Evolutionary conservation across 2,113 vertebrate genomes (phyloP).

Genomic region (Alectura lathami): DNA sequence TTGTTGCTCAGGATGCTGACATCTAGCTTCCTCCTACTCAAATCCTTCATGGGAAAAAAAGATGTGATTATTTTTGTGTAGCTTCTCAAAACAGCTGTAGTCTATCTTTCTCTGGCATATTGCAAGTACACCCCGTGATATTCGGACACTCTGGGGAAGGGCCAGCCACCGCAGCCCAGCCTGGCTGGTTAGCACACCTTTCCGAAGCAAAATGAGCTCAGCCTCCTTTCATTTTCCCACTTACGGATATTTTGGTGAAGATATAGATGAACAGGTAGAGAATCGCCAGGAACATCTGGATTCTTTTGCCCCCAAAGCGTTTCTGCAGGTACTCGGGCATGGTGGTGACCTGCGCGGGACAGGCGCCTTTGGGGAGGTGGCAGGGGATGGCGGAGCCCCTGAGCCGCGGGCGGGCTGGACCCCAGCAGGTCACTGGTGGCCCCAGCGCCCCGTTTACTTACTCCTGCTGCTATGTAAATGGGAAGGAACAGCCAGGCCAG

Average conservation of each 20-base stretch:
- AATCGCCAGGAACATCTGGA: constrained; percentile 86
- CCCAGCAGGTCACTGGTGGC: not conserved
- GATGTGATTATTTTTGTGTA: not conserved
- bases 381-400: not conserved
- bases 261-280: constrained; percentile 97
- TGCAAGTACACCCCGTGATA: not conserved
- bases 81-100: accelerated
- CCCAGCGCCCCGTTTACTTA: constrained; percentile 56
- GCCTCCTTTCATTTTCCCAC: constrained; percentile 3
- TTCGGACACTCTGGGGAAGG: not conserved
- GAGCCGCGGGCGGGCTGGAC: not conserved
- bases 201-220: not conserved
- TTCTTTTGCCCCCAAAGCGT: constrained; percentile 91
- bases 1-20: not conserved
- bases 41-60: not conserved
- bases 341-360: constrained; percentile 84
- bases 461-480: constrained; percentile 92
- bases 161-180: not conserved
- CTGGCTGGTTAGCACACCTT: not conserved
- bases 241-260: constrained; percentile 98
- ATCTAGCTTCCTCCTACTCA: not conserved
- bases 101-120: accelerated
- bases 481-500: constrained; percentile 95
- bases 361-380: accelerated
- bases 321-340: constrained; percentile 93